A percentile compares a stretch with the other conserved stretches of the same genome.
Conservation (phyloP, 2,797 vertebrate genomes). For the Pantherophis vulpinus region DNA sequence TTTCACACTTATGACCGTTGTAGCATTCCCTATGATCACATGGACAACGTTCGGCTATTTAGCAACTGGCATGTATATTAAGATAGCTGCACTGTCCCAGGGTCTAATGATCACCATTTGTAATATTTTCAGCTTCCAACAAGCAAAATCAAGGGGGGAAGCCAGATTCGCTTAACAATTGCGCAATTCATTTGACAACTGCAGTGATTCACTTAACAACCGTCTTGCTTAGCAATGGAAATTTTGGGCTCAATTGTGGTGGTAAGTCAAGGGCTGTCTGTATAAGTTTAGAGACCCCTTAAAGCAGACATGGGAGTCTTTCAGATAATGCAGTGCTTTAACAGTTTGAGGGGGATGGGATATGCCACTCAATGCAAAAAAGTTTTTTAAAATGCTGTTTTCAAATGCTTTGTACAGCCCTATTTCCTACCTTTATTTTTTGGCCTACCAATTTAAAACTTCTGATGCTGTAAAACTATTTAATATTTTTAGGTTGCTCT, state of each 20-base stretch:
- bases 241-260: neutral
- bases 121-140: neutral
- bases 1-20: neutral
- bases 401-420: neutral
- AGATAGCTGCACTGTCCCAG: neutral
- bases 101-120: neutral
- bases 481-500: neutral
- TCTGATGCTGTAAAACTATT: neutral
- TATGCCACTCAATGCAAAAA: neutral
- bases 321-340: neutral
- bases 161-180: neutral
- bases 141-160: neutral
- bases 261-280: neutral
- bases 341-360: rapidly evolving
- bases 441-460: neutral
- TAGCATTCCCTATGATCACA: neutral
- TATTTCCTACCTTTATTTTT: neutral
- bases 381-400: neutral
- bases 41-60: neutral
- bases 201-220: neutral
- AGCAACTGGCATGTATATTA: neutral
- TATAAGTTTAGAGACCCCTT: neutral
- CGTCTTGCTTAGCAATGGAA: neutral
- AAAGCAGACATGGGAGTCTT: neutral
- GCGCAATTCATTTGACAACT: neutral